Evolutionary conservation across 2,888 invertebrate species (phyloP).

Genomic region (Rhingia campestris): DNA sequence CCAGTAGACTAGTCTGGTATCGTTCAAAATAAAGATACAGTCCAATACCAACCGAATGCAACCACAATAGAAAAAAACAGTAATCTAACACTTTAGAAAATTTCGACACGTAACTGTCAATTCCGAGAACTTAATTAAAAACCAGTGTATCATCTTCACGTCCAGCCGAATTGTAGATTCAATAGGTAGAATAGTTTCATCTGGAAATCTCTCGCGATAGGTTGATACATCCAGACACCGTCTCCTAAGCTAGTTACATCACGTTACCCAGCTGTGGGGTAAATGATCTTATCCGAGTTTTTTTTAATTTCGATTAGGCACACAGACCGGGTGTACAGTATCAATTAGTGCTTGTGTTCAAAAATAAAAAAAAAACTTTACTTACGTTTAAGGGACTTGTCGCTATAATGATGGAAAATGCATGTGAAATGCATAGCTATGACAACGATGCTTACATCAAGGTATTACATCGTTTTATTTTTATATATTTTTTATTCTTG

Average conservation of each 20-base stretch:
- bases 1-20: too few relatives aligned
- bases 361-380: conserved; percentile 8
- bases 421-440: conserved; percentile 28
- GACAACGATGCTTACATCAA: conserved; percentile 1
- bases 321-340: neutral
- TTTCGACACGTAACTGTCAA: neutral
- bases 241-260: neutral
- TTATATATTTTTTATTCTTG: too few relatives aligned
- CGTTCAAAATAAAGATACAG: too few relatives aligned
- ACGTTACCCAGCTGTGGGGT: conserved; percentile 4
- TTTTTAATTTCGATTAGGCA: neutral
- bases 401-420: conserved; percentile 24
- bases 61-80: too few relatives aligned
- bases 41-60: too few relatives aligned
- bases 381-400: neutral
- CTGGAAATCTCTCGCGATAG: conserved; percentile 46
- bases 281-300: conserved; percentile 33
- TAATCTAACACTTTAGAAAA: too few relatives aligned
- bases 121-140: conserved; percentile 21
- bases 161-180: conserved; percentile 20
- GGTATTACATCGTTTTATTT: too few relatives aligned
- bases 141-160: neutral
- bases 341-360: conserved; percentile 38
- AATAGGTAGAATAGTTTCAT: conserved; percentile 43
- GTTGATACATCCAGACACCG: conserved; percentile 21